phyloP scores from a whole-genome alignment of 2,797 vertebrate genomes.

The Sus cebifrons region DNA sequence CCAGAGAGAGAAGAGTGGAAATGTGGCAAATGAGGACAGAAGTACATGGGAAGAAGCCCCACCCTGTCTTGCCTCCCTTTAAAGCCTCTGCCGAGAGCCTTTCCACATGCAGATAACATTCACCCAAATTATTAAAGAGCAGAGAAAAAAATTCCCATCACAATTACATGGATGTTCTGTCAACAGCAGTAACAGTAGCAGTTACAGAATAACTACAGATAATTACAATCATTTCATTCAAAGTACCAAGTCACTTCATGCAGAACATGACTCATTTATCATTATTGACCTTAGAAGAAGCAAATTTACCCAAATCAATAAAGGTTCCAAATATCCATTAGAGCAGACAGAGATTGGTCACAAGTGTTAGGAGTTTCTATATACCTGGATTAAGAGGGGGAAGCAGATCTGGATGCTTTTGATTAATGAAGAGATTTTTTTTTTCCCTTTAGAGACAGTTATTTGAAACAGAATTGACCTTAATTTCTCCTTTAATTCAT shows the following conservation, averaged over 20 bases:
- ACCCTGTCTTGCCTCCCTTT: neutral
- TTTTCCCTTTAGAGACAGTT: slow-evolving; percentile 81
- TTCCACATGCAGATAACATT: slow-evolving; percentile 65
- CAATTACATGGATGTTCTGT: slow-evolving; percentile 81
- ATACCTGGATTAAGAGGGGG: slow-evolving; percentile 84
- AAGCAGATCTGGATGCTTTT: slow-evolving; percentile 83
- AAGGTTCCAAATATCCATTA: slow-evolving; percentile 87
- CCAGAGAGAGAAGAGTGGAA: neutral
- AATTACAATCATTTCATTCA: slow-evolving; percentile 88
- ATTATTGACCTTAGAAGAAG: slow-evolving; percentile 89
- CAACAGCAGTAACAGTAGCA: slow-evolving; percentile 85
- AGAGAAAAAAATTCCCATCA: slow-evolving; percentile 69
- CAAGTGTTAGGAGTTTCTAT: slow-evolving; percentile 83
- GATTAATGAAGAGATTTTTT: slow-evolving; percentile 85
- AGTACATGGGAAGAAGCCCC: neutral
- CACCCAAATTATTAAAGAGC: slow-evolving; percentile 80
- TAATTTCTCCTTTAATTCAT: slow-evolving; percentile 85
- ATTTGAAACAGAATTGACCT: slow-evolving; percentile 82
- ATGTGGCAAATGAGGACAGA: neutral
- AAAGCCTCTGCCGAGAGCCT: neutral
- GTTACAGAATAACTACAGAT: slow-evolving; percentile 88
- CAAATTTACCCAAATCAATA: slow-evolving; percentile 90
- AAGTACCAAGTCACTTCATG: slow-evolving; percentile 88
- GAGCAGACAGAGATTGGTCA: slow-evolving; percentile 86
- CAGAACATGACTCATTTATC: slow-evolving; percentile 88